phyloP scores from a whole-genome alignment of 2,113 vertebrate species.

The Channa argus region DNA sequence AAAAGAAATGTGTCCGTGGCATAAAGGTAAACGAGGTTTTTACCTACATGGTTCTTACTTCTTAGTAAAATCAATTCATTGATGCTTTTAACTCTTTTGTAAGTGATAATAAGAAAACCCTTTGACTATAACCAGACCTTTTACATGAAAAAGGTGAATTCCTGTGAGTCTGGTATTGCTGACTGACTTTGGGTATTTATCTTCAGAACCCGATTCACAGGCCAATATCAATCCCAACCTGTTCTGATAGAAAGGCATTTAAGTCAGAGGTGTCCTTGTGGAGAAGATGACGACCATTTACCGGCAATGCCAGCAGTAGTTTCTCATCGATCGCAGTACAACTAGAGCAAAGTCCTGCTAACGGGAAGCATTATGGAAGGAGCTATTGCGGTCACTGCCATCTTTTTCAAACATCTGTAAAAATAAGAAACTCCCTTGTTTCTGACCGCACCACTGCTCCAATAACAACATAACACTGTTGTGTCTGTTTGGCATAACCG shows the following conservation, averaged over 20 bases:
- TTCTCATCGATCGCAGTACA: slow-evolving; percentile 36
- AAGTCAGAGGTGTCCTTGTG: slow-evolving; percentile 6
- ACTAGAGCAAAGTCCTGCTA: slow-evolving; percentile 41
- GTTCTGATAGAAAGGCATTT: background rate
- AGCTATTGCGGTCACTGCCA: slow-evolving; percentile 56
- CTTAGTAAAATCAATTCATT: background rate
- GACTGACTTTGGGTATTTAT: background rate
- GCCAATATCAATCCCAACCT: background rate
- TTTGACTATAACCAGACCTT: background rate
- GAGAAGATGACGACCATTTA: slow-evolving; percentile 28
- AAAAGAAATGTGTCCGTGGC: too few species aligned
- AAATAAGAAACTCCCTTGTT: background rate
- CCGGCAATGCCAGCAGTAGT: slow-evolving; percentile 20
- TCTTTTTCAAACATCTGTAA: slow-evolving; percentile 28
- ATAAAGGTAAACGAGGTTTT: too few species aligned
- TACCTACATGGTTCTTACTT: too few species aligned
- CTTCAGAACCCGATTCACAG: background rate
- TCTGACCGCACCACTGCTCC: too few species aligned
- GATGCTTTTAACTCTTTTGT: background rate
- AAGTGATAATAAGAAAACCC: background rate
- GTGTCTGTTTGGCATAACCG: too few species aligned
- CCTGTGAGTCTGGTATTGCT: background rate
- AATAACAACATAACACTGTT: too few species aligned
- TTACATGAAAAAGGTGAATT: background rate
- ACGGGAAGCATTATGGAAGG: slow-evolving; percentile 41